These are phyloP conservation scores for Rostratula benghalensis DNA, from an alignment of 2,113 vertebrate species.

Conservation along the genomic window DNA sequence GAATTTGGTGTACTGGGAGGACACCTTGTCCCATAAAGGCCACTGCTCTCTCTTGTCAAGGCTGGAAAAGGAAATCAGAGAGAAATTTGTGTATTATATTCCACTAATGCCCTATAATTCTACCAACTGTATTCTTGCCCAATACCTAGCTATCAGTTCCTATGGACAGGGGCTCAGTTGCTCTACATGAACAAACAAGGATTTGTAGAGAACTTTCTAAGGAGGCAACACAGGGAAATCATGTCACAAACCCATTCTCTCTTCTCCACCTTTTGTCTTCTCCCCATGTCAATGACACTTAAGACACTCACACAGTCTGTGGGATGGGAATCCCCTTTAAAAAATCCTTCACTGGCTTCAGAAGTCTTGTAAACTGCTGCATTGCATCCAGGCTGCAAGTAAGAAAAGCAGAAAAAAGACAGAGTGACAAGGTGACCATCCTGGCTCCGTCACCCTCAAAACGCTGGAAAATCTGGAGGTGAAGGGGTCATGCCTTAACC, in stretches of 20 bases:
- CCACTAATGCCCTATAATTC: neutral
- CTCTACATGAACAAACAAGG: neutral
- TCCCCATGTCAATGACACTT: neutral
- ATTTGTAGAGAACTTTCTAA: neutral
- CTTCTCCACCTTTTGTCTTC: neutral
- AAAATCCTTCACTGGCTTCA: neutral
- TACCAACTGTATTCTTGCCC: neutral
- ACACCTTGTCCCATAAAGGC: neutral
- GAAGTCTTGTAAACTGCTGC: neutral
- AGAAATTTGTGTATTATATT: neutral
- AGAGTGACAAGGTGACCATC: neutral
- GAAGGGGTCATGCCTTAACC: neutral
- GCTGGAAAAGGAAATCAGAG: neutral
- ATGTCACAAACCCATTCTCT: neutral
- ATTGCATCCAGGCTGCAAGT: neutral
- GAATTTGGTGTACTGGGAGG: neutral
- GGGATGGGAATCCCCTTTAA: neutral
- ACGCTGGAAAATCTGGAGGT: neutral
- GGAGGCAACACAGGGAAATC: neutral
- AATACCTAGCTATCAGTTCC: neutral
- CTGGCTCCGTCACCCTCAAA: neutral
- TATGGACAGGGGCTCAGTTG: neutral
- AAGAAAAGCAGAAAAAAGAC: neutral
- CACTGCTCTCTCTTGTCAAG: neutral
- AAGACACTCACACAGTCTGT: neutral